A percentile compares a stretch with the other conserved stretches of the same genome.
Conservation (phyloP, 2,888 invertebrate genomes). For the Hemistola chrysoprasaria region DNA sequence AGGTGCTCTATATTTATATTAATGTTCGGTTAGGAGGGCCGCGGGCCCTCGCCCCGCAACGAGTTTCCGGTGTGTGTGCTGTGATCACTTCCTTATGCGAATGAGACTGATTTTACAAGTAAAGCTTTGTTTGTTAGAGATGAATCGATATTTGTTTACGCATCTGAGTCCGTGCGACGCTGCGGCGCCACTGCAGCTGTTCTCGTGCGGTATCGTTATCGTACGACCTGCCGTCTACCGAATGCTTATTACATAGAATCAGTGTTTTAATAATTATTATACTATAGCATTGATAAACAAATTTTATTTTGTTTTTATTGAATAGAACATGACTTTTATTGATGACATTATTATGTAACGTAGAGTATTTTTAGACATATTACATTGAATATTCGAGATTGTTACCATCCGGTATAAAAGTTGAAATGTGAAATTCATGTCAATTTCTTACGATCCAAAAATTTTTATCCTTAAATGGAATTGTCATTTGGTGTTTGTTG, state of each 20-base stretch:
- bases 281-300: constrained; percentile 53
- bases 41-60: constrained; percentile 72
- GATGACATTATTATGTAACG: constrained; percentile 72
- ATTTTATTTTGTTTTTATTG: constrained; percentile 58
- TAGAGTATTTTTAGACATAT: constrained; percentile 74
- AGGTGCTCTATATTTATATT: constrained; percentile 74
- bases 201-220: no score
- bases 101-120: constrained; percentile 81
- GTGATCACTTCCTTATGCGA: constrained; percentile 82
- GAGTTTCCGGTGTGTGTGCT: constrained; percentile 80
- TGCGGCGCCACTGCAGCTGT: neutral
- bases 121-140: constrained; percentile 71
- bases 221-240: constrained; percentile 49
- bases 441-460: constrained; percentile 51
- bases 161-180: constrained; percentile 24
- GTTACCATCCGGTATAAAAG: constrained; percentile 75
- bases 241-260: constrained; percentile 55
- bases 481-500: constrained; percentile 64
- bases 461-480: constrained; percentile 50
- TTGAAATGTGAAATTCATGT: constrained; percentile 54
- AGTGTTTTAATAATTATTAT: constrained; percentile 49
- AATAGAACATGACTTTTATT: constrained; percentile 69
- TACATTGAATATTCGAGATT: constrained; percentile 70
- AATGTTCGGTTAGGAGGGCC: constrained; percentile 71
- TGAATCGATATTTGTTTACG: constrained; percentile 56